Base-by-base conservation (phyloP, 2,797 vertebrate genomes). In the Eptatretus atami region DNA sequence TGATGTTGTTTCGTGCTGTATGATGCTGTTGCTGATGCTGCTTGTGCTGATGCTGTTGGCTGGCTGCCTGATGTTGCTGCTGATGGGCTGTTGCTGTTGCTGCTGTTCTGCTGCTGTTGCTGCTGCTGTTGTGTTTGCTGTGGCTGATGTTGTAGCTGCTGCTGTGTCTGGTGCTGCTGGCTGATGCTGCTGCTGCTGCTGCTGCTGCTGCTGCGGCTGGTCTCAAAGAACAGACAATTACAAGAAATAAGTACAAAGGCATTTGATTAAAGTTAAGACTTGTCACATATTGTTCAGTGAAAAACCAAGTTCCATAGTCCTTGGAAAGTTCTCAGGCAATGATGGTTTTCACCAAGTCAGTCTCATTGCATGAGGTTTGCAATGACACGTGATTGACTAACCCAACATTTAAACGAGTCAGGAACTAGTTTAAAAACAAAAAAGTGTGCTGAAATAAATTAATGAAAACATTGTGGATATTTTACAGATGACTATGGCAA, bases 11-110 rank as follows among this genome's bases (percentile, higher is more conserved):
- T 83, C 76, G n/a, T 94, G 88, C 65, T 96, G 88, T 73, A 75
- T 94, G 88, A 74, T 92, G 82, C 76, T 95, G 86, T 74, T 98
- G 90, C 88, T 95, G 90, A 80, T 98, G 90, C 75, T 94, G 83
- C 73, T 95, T 86, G 76, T 95, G 90, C 78, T 98, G 90, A 78
- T 95, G 90, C 83, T 95, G 94, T n/a, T 78, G 93, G 87, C 75
- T 95, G n/a, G 84, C 86, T 98, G 90, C n/a, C 78, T 95, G 90
- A 70, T 87, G 86, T 52, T 87, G 88, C 77, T 93, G 80, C 79
- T 96, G 90, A 80, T 96, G 84, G n/a, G n/a, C 73, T 94, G 79
- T 71, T 78, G 79, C 71, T 80, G 80, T 71, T 80, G 77, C n/a
- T 77, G 75, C 63, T 77, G 76, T 53, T 65, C 6, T 63, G 65